Evolutionary conservation across 2,113 vertebrate species (phyloP).

Genomic region (Poecile atricapillus): DNA sequence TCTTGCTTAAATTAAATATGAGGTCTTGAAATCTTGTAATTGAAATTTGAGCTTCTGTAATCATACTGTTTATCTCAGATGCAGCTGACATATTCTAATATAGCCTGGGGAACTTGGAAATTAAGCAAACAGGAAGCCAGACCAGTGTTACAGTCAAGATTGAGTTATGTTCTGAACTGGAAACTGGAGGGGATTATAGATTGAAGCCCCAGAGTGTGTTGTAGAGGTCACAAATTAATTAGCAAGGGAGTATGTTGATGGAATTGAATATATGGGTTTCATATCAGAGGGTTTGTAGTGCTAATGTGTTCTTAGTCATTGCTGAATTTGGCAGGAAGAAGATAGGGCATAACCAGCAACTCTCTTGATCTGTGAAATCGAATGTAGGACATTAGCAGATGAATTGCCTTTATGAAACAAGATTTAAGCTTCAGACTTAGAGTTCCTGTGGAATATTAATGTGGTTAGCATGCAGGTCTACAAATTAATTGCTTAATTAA

Average conservation of each 20-base stretch:
- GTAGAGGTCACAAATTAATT: constrained; percentile 16
- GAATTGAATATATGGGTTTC: background rate
- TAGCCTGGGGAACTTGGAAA: background rate
- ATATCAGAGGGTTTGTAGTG: background rate
- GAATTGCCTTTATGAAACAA: background rate
- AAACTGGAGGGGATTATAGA: background rate
- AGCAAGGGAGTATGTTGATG: background rate
- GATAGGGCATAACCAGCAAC: background rate
- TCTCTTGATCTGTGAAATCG: background rate
- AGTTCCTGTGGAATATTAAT: background rate
- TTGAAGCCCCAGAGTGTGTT: background rate
- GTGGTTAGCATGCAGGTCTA: background rate
- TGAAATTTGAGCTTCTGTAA: background rate
- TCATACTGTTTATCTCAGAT: background rate
- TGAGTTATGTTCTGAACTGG: background rate
- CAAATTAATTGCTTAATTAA: background rate
- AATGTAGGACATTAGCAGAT: background rate
- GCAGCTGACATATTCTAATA: background rate
- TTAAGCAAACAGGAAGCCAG: background rate
- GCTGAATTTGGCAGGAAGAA: background rate
- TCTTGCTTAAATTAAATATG: background rate
- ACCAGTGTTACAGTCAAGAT: background rate
- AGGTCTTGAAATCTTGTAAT: background rate
- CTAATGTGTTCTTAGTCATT: background rate
- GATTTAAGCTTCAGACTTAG: background rate